These are phyloP conservation scores for Urocyon cinereoargenteus DNA, from an alignment of 2,797 vertebrate genomes.

Conservation along the genomic window DNA sequence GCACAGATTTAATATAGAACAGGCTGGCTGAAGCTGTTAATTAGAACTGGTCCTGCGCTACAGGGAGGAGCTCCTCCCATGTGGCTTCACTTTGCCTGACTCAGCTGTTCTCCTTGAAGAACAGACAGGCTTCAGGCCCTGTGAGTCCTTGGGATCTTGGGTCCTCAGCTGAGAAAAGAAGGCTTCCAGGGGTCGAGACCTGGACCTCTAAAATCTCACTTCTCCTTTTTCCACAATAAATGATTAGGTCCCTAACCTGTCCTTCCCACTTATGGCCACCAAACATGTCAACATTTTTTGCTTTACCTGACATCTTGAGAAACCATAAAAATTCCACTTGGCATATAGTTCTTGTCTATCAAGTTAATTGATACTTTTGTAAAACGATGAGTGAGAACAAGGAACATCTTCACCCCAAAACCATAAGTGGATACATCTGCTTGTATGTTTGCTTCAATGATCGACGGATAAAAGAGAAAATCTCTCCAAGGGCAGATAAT, in stretches of 20 bases:
- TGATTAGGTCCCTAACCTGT: neutral
- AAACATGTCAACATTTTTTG: neutral
- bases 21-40: neutral
- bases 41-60: neutral
- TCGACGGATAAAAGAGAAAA: neutral
- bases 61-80: neutral
- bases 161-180: neutral
- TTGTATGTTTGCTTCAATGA: neutral
- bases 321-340: neutral
- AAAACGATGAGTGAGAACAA: neutral
- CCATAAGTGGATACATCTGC: neutral
- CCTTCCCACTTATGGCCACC: neutral
- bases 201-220: neutral
- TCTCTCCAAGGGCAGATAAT: neutral
- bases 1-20: neutral
- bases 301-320: neutral
- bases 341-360: neutral
- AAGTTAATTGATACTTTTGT: neutral
- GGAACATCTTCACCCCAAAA: neutral
- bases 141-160: neutral
- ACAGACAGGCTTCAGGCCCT: neutral
- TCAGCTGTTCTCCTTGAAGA: neutral
- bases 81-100: neutral
- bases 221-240: constrained; percentile 9
- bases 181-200: neutral